Base-by-base conservation (phyloP, 1,140 invertebrate species). In the Cydia splendana region DNA sequence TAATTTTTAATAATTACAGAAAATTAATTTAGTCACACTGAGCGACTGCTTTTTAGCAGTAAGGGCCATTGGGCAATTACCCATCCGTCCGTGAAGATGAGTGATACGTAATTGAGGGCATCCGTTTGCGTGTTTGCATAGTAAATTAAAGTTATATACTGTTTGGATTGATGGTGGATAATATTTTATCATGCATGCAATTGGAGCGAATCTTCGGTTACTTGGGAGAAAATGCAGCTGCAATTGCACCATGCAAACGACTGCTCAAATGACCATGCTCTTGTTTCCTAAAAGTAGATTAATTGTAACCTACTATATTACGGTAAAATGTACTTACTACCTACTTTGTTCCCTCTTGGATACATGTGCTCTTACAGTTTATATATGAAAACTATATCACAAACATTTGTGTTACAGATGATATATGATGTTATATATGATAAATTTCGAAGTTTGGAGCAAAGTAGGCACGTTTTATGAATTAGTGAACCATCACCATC, bases 1-100 rank as follows among this genome's bases (percentile, higher is more conserved):
- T 71, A 71, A 71, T 71, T 71, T 38, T 42, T 71, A 38, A 71
- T 71, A 71, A 71, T 71, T 71, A 71, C 34, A 71, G 67, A 71
- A 71, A 38, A 71, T 71, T 71, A 71, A 38, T 71, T 71, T 71
- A 71, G 67, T 42, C 30, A 71, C 67, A 71, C 30, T 42, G n/a
- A 45, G 30, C 34, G 67, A 18, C 30, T 62, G 65, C 24, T 18
- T 71, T 71, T 71, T 71, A 38, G 34, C 34, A 45, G 34, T 42
- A 38, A 71, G 67, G 67, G 67, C 67, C 67, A 71, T 71, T 71
- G 67, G 67, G 67, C 34, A 71, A 71, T 71, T 71, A 71, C 38
- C 34, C 6, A 20, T 42, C 67, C 18, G 34, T 38, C 67, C 67
- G 67, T 71, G 67, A 71, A 71, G 67, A 71, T 71, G 34, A 38